phyloP scores from a whole-genome alignment of 2,888 invertebrate genomes.

The Caenorhabditis sinica region DNA sequence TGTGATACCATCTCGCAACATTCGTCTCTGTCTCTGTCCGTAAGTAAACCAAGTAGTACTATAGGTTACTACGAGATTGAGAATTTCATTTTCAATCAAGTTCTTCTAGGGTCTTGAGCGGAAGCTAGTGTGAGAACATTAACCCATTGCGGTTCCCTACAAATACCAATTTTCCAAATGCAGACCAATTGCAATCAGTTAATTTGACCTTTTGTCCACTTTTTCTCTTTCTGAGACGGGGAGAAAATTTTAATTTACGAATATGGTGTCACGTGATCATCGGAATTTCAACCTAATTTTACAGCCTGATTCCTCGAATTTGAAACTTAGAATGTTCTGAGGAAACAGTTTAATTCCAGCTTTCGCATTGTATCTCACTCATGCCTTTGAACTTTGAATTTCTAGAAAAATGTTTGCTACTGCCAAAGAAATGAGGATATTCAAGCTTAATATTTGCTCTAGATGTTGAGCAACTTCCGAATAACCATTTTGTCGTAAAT shows the following conservation, averaged over 20 bases:
- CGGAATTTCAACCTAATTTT: constrained; percentile 2
- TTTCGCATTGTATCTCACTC: too few relatives aligned
- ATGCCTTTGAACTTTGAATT: too few relatives aligned
- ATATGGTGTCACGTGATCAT: constrained; percentile 17
- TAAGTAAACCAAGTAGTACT: constrained; percentile 21
- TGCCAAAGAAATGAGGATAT: too few relatives aligned
- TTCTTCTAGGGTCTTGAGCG: not conserved
- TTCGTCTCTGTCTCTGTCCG: constrained; percentile 20
- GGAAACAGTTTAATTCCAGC: too few relatives aligned
- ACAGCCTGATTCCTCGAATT: not conserved
- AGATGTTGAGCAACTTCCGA: too few relatives aligned
- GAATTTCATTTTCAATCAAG: not conserved
- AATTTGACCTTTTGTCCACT: constrained; percentile 42
- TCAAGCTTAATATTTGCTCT: too few relatives aligned
- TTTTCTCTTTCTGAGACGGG: not conserved
- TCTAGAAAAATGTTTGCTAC: too few relatives aligned
- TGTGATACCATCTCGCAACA: constrained; percentile 67
- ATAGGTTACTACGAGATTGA: constrained; percentile 7
- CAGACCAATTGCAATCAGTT: constrained; percentile 16
- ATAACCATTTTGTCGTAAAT: too few relatives aligned
- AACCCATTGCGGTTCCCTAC: not conserved
- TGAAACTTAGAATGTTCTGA: too few relatives aligned
- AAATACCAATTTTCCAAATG: not conserved
- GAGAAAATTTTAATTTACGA: constrained; percentile 27
- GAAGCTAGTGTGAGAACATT: not conserved